Evolutionary conservation across 1,140 invertebrate genomes (phyloP), one percentile per base, ranked within the genome.

Genomic region (Notospermus geniculatus): DNA sequence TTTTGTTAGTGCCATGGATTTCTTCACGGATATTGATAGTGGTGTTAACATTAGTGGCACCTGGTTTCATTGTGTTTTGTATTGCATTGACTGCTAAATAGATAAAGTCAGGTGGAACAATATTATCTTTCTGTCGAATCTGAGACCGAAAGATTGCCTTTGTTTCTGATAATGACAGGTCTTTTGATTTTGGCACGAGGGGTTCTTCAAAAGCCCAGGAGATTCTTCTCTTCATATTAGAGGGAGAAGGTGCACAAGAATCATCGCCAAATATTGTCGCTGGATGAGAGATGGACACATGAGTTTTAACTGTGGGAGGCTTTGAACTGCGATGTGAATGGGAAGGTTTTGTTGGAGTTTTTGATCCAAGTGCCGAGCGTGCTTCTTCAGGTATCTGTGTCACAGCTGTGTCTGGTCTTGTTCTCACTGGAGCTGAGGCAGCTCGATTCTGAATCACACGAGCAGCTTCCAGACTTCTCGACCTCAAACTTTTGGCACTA

Each of bases 121-220:
- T 59, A 57, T 64, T 74, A 32, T 76, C 74, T 29, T 19, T 52
- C 22, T 28, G 22, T 66, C 60, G 67, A 45, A 81, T 80, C 65
- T 81, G 79, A 36, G 77, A 78, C 27, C 77, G 62, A n/a, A 81
- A 64, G 57, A 80, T 59, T 23, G 73, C 61, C 63, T 80, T 81
- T 22, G 75, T 79, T 58, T 81, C 79, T 27, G 72, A 73, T 32
- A 81, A 62, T 29, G 68, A 65, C 15, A 78, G 68, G n/a, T 75
- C 69, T 61, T 73, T 74, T 27, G 65, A 62, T 54, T 70, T 70
- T 23, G 72, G 70, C 43, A 77, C 60, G 1, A 73, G 28, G 7
- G 78, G 75, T 54, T 76, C 67, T 56, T 81, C 77, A 70, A 81
- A 81, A n/a, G 79, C 77, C 79, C 79, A 81, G 2, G 78, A 80